Percentiles rank a stretch among this genome's conserved stretches.
These are phyloP conservation scores for Xenopus tropicalis DNA, from an alignment of 2,113 vertebrate species.

Conservation along the genomic window UCB_Xtro_10.0 CM004448.2:30545501-30546000, in stretches of 20 bases:
- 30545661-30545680: not conserved
- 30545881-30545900: slow-evolving; percentile 49
- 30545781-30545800: slow-evolving; percentile 38
- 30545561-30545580: too few species aligned
- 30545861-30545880: slow-evolving; percentile 56
- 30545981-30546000: slow-evolving; percentile 47
- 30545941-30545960: slow-evolving; percentile 59
- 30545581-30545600: too few species aligned
- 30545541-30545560: too few species aligned
- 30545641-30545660: slow-evolving; percentile 8
- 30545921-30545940: slow-evolving; percentile 62
- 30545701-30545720: slow-evolving; percentile 11
- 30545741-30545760: slow-evolving; percentile 24
- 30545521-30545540: too few species aligned
- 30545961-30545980: slow-evolving; percentile 52
- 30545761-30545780: slow-evolving; percentile 38
- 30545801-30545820: slow-evolving; percentile 41
- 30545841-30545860: slow-evolving; percentile 45
- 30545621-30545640: slow-evolving; percentile 4
- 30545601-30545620: not conserved
- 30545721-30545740: slow-evolving; percentile 6
- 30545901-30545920: slow-evolving; percentile 55
- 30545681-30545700: slow-evolving; percentile 17
- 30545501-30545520: too few species aligned
- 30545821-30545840: slow-evolving; percentile 23